These are phyloP conservation scores for Vireo griseus DNA, from an alignment of 2,797 vertebrate genomes.

Conservation along the genomic window DNA sequence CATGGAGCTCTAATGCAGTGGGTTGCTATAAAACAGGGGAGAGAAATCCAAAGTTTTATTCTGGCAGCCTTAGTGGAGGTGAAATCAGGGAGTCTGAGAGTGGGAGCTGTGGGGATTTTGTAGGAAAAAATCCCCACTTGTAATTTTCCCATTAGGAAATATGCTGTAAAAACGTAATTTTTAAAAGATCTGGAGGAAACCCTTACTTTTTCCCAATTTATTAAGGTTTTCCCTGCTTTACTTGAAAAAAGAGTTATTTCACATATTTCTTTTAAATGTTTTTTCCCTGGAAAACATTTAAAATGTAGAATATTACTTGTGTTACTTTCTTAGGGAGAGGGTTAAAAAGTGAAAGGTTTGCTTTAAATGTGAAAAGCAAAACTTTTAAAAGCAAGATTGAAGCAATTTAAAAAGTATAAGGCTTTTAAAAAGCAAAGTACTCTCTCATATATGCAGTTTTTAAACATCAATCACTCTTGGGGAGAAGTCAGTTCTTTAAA, in stretches of 20 bases:
- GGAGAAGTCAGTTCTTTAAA: neutral
- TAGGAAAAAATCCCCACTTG: neutral
- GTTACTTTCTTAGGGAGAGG: neutral
- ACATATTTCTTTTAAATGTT: neutral
- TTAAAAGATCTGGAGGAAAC: neutral
- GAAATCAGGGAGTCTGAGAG: neutral
- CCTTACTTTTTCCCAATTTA: neutral
- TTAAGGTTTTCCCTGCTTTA: neutral
- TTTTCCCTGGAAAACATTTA: neutral
- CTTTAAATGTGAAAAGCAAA: neutral
- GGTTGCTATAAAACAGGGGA: conserved; percentile 30
- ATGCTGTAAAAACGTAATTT: neutral
- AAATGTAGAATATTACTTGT: neutral
- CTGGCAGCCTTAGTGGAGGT: neutral
- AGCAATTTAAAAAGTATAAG: neutral
- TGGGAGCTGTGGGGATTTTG: neutral
- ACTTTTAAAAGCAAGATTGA: neutral
- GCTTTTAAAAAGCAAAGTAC: neutral
- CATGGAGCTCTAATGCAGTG: neutral
- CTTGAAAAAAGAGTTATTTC: neutral
- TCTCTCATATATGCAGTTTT: neutral
- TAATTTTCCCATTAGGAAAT: neutral
- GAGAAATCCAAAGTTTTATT: neutral
- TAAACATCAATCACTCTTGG: neutral
- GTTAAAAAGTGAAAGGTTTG: neutral